Percentiles rank a stretch among this genome's conserved stretches.
These are phyloP conservation scores for Lanius collurio DNA, from an alignment of 2,113 vertebrate species.

Conservation along the genomic window DNA sequence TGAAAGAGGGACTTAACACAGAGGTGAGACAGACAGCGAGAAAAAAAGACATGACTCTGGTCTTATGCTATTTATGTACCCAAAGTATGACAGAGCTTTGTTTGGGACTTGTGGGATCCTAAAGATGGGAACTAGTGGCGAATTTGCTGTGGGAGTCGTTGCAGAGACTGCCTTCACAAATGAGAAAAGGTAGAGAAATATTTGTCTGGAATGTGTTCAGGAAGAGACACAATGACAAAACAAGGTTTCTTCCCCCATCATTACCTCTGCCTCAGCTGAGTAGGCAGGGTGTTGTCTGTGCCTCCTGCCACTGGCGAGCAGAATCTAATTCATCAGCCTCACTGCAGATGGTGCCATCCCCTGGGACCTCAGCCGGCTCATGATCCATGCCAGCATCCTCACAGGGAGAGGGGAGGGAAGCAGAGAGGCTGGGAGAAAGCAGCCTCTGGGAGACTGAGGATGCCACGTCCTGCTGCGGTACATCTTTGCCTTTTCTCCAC, in stretches of 20 bases:
- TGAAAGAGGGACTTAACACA: background rate
- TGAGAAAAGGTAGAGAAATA: background rate
- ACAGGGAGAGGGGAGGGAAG: background rate
- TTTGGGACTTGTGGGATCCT: background rate
- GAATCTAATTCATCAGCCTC: constrained; percentile 53
- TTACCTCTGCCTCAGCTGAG: constrained; percentile 19
- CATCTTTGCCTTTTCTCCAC: background rate
- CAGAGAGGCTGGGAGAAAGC: background rate
- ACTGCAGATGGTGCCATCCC: constrained; percentile 68
- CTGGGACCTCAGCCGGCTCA: background rate
- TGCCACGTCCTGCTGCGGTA: background rate
- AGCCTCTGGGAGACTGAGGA: background rate
- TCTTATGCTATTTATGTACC: background rate
- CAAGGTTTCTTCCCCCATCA: constrained; percentile 37
- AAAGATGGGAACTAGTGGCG: background rate
- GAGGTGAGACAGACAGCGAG: background rate
- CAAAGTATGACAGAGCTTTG: background rate
- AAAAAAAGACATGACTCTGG: background rate
- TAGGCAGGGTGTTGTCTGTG: constrained; percentile 41
- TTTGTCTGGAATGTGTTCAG: background rate
- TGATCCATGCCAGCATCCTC: constrained; percentile 40
- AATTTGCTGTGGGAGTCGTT: background rate
- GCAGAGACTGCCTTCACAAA: background rate
- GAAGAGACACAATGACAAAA: constrained; percentile 1
- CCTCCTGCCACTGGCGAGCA: background rate